A percentile compares a stretch with the other conserved stretches of the same genome.
Evolutionary conservation across 2,888 invertebrate genomes (phyloP).

Genomic region (Drosophila sordidula): DNA sequence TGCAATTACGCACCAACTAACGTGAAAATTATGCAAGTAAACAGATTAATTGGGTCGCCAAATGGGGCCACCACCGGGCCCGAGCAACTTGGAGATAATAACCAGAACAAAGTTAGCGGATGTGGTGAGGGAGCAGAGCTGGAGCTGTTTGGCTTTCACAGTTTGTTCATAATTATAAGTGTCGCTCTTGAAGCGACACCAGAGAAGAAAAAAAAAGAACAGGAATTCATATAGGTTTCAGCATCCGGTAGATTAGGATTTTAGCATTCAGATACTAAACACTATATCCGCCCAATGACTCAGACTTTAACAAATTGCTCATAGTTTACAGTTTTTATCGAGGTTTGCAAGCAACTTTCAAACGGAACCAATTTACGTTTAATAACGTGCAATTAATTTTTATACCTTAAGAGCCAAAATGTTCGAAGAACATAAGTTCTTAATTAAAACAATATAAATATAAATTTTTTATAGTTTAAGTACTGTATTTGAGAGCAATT

Average conservation of each 20-base stretch:
- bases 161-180: neutral
- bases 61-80: slow-evolving; percentile 42
- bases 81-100: slow-evolving; percentile 17
- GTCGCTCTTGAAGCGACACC: too few relatives aligned
- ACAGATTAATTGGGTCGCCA: slow-evolving; percentile 76
- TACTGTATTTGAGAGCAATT: too few relatives aligned
- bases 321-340: neutral
- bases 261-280: neutral
- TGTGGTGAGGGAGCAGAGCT: neutral
- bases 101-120: slow-evolving; percentile 21
- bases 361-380: neutral
- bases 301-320: neutral
- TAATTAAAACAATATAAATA: too few relatives aligned
- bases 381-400: too few relatives aligned
- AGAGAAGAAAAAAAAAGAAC: neutral
- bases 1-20: slow-evolving; percentile 68
- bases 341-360: neutral
- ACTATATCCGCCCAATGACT: slow-evolving; percentile 3
- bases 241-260: slow-evolving; percentile 19
- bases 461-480: too few relatives aligned
- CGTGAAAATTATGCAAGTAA: slow-evolving; percentile 79
- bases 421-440: too few relatives aligned
- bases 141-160: slow-evolving; percentile 1
- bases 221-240: slow-evolving; percentile 4
- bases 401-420: too few relatives aligned